A percentile compares a stretch with the other conserved stretches of the same genome.
Evolutionary conservation across 1,140 invertebrate genomes (phyloP).

Genomic region (Drosophila kanapiae): DNA sequence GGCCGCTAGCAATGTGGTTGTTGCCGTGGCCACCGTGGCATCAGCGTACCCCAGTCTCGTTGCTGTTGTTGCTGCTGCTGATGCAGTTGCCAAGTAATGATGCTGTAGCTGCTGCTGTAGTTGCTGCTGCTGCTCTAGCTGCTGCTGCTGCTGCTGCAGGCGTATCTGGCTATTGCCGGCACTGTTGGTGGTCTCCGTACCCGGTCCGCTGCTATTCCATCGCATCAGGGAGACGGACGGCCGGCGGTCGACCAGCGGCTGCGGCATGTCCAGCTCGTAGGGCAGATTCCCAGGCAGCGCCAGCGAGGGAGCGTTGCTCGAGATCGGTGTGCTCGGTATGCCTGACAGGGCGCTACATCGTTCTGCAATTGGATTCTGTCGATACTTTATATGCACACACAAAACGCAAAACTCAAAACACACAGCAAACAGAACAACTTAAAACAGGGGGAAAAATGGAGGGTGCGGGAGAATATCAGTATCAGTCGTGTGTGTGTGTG

Average conservation of each 20-base stretch:
- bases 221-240: conserved; percentile 86
- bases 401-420: conserved; percentile 49
- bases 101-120: conserved; percentile 50
- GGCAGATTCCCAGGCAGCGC: conserved; percentile 73
- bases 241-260: conserved; percentile 86
- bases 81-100: conserved; percentile 36
- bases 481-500: conserved; percentile 18
- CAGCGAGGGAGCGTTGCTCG: conserved; percentile 77
- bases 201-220: conserved; percentile 78
- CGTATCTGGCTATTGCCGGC: conserved; percentile 65
- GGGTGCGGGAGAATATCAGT: background rate
- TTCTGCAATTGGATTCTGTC: conserved; percentile 84
- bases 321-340: conserved; percentile 80
- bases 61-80: conserved; percentile 50
- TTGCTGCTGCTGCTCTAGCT: conserved; percentile 39
- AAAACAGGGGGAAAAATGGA: conserved; percentile 1
- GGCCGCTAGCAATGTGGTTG: conserved; percentile 68
- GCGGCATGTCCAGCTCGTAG: conserved; percentile 86
- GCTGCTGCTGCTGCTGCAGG: conserved; percentile 54
- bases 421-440: conserved; percentile 43
- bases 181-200: conserved; percentile 49
- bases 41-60: conserved; percentile 51
- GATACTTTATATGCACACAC: conserved; percentile 79
- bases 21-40: conserved; percentile 61
- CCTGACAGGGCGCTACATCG: conserved; percentile 87